Evolutionary conservation across 2,797 vertebrate species (phyloP), one percentile per base, ranked within the genome.

Genomic region (Catamblyrhynchus diadema): DNA sequence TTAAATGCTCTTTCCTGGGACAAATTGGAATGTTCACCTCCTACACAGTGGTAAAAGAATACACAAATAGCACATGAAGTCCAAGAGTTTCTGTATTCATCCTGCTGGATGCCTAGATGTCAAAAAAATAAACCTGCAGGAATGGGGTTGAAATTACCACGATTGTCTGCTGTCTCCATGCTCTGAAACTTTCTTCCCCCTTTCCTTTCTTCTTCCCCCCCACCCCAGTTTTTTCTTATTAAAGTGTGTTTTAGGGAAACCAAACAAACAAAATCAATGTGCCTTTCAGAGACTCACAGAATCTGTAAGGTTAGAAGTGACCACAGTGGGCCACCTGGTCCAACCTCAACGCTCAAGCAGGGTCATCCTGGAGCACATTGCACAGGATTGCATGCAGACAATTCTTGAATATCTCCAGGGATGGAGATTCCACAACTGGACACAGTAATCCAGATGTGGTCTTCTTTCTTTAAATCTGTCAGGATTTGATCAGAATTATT

Each of bases 321-420:
- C 14, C 12, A 14, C 37, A 45, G 44, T 22, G 28, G 5, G 8
- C 21, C 20, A 54, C 10, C 17, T 65, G 24, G 20, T 72, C 20
- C 44, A 18, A 25, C 9, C 16, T 65, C 0, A 0, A 11, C 33
- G 20, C 20, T 44, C 28, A 45, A 14, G 17, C 9, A 57, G 28
- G 15, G 13, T 57, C 23, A 39, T 80, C 44, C 51, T 45, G n/a
- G 16, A 50, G 9, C 24, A 57, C 5, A n/a, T 6, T 27, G n/a
- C 23, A n/a, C 16, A 44, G n/a, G 16, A 44, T 21, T 14, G 13
- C 7, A 13, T 20, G 8, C 23, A 64, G 37, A 57, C 14, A 25
- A 42, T 28, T 42, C 32, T 57, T 64, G 15, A 79, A n/a, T 50
- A 21, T 30, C n/a, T 57, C 28, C 20, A 16, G 10, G 23, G 23